These are phyloP conservation scores for Andrena hattorfiana DNA, from an alignment of 2,888 invertebrate species.

Conservation along the genomic window DNA sequence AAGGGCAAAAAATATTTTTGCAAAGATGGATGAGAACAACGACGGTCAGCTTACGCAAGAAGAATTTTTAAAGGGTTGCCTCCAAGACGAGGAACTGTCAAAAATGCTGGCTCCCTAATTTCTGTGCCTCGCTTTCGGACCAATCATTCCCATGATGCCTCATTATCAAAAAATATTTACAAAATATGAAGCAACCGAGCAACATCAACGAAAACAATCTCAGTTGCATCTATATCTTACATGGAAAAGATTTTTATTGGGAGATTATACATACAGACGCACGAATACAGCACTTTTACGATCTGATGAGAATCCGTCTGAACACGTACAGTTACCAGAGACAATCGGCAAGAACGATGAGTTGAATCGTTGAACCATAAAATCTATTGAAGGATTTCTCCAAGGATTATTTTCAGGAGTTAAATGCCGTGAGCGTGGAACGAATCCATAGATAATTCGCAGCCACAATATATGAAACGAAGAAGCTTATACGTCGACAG, in stretches of 20 bases:
- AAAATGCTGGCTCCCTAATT: constrained; percentile 97
- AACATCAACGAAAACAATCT: constrained; percentile 33
- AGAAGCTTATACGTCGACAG: not conserved
- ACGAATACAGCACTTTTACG: not conserved
- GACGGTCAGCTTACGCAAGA: constrained; percentile 99
- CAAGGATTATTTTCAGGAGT: not conserved
- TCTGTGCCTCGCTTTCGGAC: constrained; percentile 73
- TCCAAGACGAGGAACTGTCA: constrained; percentile 97
- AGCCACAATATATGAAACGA: not conserved
- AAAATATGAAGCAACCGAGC: constrained; percentile 39
- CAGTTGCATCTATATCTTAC: constrained; percentile 13
- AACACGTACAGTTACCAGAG: not conserved
- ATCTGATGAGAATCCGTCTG: not conserved
- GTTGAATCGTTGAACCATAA: constrained; percentile 17
- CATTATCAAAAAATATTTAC: constrained; percentile 45
- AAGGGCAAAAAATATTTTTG: constrained; percentile 99
- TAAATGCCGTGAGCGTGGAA: not conserved
- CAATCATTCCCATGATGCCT: constrained; percentile 23
- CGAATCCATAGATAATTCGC: not conserved
- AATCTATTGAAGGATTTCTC: not conserved
- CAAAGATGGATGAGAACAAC: constrained; percentile 99
- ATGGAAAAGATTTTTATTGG: constrained; percentile 10
- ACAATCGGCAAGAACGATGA: not conserved
- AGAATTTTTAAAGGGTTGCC: constrained; percentile 98
- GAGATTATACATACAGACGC: not conserved